Conservation (phyloP, 2,888 invertebrate species). For the Phorcus lineatus region DNA sequence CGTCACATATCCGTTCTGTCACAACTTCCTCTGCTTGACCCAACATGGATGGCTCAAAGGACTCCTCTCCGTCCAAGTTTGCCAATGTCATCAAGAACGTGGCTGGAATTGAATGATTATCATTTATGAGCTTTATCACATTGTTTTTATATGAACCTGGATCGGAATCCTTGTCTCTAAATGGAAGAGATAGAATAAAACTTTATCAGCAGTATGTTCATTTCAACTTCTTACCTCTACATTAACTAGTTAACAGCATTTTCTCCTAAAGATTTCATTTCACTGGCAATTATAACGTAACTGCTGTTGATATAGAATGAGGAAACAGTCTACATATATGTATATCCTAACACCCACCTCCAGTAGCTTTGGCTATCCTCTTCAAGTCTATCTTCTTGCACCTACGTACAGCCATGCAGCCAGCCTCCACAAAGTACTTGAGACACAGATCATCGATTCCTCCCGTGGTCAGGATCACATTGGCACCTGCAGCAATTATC, state of each 20-base stretch:
- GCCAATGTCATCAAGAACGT: constrained; percentile 90
- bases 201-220: too few relatives aligned
- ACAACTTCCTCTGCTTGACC: constrained; percentile 89
- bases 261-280: too few relatives aligned
- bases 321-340: too few relatives aligned
- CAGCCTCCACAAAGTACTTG: constrained; percentile 98
- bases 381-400: constrained; percentile 97
- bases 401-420: constrained; percentile 97
- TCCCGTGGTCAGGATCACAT: constrained; percentile 94
- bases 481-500: constrained; percentile 94
- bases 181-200: too few relatives aligned
- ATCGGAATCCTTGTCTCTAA: too few relatives aligned
- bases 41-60: constrained; percentile 92
- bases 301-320: too few relatives aligned
- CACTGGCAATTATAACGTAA: too few relatives aligned
- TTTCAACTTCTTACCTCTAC: too few relatives aligned
- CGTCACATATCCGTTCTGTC: constrained; percentile 96
- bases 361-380: constrained; percentile 98
- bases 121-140: too few relatives aligned
- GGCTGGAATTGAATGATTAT: constrained; percentile 51
- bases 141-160: too few relatives aligned
- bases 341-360: constrained; percentile 76
- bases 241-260: too few relatives aligned
- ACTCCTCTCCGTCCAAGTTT: constrained; percentile 99
- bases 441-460: constrained; percentile 99